phyloP scores from a whole-genome alignment of 2,888 invertebrate species.

The Nomada hirtipes region DNA sequence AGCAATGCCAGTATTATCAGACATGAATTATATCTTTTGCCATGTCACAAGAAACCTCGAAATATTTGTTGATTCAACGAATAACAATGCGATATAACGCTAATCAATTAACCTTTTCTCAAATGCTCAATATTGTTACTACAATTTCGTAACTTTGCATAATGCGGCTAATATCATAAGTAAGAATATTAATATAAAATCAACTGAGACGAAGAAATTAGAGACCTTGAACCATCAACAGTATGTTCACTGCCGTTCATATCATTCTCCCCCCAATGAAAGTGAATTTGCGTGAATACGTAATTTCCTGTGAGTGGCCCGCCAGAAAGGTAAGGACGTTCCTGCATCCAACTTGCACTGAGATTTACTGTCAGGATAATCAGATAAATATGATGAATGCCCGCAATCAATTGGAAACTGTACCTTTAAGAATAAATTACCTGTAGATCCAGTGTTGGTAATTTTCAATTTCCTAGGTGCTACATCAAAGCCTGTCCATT shows the following conservation, averaged over 20 bases:
- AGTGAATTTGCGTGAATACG: conserved; percentile 88
- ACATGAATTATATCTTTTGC: no score
- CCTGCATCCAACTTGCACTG: conserved; percentile 87
- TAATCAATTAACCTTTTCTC: background rate
- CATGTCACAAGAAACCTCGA: no score
- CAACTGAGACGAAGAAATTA: background rate
- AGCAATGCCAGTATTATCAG: no score
- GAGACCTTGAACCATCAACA: conserved; percentile 85
- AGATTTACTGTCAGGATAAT: conserved; percentile 85
- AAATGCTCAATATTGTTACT: no score
- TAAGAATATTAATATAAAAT: no score
- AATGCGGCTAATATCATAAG: no score
- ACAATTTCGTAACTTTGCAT: no score
- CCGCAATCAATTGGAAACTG: background rate
- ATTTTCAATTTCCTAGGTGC: conserved; percentile 88
- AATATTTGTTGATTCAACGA: no score
- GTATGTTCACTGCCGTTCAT: conserved; percentile 89
- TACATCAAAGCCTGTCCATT: conserved; percentile 85
- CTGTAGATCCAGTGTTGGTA: conserved; percentile 89
- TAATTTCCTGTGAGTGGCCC: conserved; percentile 88
- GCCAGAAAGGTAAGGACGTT: conserved; percentile 86
- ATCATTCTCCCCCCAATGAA: conserved; percentile 89
- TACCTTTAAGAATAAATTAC: conserved; percentile 78
- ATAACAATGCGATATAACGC: no score
- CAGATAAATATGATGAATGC: background rate